These are phyloP conservation scores for Penaeus chinensis DNA, from an alignment of 1,140 invertebrate genomes.

Conservation along the genomic window DNA sequence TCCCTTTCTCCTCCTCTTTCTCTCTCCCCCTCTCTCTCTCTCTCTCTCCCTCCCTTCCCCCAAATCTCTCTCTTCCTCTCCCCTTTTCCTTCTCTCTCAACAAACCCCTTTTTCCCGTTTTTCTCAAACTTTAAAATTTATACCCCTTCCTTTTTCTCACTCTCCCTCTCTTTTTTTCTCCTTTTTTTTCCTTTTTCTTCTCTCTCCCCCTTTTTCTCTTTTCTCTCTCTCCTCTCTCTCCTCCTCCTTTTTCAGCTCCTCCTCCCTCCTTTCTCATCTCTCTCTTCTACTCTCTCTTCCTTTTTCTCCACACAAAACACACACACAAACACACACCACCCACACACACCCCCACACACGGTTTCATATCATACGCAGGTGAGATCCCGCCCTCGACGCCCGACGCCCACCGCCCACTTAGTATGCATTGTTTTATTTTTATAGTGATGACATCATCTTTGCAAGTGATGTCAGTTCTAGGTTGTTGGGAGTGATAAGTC, in stretches of 20 bases:
- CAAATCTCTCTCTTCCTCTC: neutral
- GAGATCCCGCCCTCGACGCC: too few relatives aligned
- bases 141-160: neutral
- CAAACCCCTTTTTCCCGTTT: neutral
- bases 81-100: neutral
- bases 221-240: neutral
- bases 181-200: neutral
- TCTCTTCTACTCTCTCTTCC: conserved; percentile 4
- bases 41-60: neutral
- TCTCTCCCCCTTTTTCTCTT: neutral
- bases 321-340: neutral
- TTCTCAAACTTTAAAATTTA: neutral
- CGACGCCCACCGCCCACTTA: too few relatives aligned
- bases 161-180: too few relatives aligned
- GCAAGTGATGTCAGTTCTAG: too few relatives aligned
- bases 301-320: conserved; percentile 2
- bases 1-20: too few relatives aligned
- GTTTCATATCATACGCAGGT: too few relatives aligned
- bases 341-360: neutral
- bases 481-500: neutral
- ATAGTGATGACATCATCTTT: too few relatives aligned
- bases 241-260: neutral
- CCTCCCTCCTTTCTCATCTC: neutral
- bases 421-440: too few relatives aligned
- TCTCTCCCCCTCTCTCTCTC: neutral